Base-by-base conservation (phyloP, 2,113 vertebrate genomes). In the Anolis sagrei region DNA sequence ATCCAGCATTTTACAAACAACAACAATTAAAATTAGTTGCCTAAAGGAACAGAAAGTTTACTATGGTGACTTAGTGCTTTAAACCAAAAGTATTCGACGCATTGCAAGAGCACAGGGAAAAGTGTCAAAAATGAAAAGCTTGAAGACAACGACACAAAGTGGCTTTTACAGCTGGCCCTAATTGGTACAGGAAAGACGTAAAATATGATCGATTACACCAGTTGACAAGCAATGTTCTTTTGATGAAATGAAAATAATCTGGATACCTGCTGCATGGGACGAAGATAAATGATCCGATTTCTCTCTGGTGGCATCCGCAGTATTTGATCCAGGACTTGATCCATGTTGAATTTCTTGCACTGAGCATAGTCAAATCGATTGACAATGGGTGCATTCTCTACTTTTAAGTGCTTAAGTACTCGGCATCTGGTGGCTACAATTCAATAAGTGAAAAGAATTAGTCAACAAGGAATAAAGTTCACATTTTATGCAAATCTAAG, bases 281-380 rank as follows among this genome's bases (percentile, higher is more conserved):
- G 98, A 91, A 99, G 97, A 91, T 99, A 99, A 88, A 99, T 98
- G 88, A 99, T 99, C 21, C 99, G 97, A 92, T 99, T 99, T 93
- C 99, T 97, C 92, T 99, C 99, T 0, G 99, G 97, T 34, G 99
- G 98, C 97, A 99, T 99, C 87, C 97, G 96, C 36, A 99, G 95
- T 79, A 99, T 99, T 93, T 99, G 98, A 94, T 99, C 99, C 88
- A 99, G 95, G 21, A 99, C 97, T 92, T 99, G 99, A 83, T 98
- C 98, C 97, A 99, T 99, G 93, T 99, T 98, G 88, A 99, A 93
- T 93, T 99, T 99, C 94, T 99, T 99, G 95, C 99, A 99, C 78
- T 99, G 99, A 39, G 98, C 99, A 34, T 98, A 99, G 94, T 99
- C 99, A 82, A 99, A 99, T 62, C 99, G 95, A 94, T 99, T 99